Base-by-base conservation (phyloP, 2,888 invertebrate species). In the Clistopyga incitator region DNA sequence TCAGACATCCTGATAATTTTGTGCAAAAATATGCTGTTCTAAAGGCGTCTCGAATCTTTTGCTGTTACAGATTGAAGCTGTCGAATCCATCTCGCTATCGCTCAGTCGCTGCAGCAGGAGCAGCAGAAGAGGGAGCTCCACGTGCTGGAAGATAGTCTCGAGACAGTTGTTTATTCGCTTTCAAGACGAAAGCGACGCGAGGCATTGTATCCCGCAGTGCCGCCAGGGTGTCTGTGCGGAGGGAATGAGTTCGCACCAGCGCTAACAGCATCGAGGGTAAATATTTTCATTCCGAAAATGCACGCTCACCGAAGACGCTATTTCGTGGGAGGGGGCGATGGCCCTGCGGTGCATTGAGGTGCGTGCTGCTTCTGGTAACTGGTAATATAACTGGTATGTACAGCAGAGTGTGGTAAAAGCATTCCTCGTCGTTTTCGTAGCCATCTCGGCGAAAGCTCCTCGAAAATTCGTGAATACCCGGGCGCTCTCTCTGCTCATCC, bases 221-320 rank as follows among this genome's bases (percentile, higher is more conserved):
- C 72, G 72, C 25, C 72, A 42, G 56, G n/a, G 25, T 4, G 68
- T 59, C 72, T 29, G 38, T 6, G 45, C 10, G n/a, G 10, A 20
- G 3, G 59, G 59, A 72, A 72, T 29, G 45, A 59, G 20, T 59
- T 56, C 38, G 42, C 56, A 23, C 72, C 56, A 29, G 6, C 23
- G 42, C 72, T 59, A 72, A 59, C 74, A 74, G 47, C 61, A 47
- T 61, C 61, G 61, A 18, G 74, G 47, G 59, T 78, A 78, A 78
- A 78, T 78, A 78, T 78, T 78, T 59, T 78, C 78, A 70, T 78
- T 78, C 54, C 45, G 61, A 70, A 78, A 76, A 78, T 68, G 45
- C 38, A 10, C 45, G 61, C 20, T 47, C 61, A 25, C 29, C 59
- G 42, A 38, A 54, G 47, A 74, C 61, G 74, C n/a, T 61, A 74